Conservation (phyloP, 2,113 vertebrate genomes). For the Bambusicola thoracicus region DNA sequence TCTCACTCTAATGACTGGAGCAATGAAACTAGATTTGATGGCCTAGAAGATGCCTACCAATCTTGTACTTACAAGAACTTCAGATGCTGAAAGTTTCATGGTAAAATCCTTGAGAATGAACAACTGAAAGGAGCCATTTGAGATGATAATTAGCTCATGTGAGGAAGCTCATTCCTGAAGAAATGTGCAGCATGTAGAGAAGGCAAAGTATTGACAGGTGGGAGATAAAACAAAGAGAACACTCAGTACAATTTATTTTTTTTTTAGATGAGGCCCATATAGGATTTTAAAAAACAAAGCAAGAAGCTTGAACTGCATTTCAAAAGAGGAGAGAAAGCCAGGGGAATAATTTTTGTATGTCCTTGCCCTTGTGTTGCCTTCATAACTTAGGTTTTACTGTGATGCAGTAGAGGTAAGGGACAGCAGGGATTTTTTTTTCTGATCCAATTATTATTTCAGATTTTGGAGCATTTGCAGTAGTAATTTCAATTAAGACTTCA, state of each 20-base stretch:
- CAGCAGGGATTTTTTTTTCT: neutral
- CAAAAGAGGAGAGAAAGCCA: neutral
- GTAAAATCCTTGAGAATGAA: neutral
- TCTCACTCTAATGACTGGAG: neutral
- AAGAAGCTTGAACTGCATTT: neutral
- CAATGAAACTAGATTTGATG: neutral
- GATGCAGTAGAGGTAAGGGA: neutral
- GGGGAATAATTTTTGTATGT: neutral
- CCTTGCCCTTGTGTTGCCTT: neutral
- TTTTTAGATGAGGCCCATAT: neutral
- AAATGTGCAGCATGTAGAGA: neutral
- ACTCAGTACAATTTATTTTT: neutral
- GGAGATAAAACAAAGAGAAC: neutral
- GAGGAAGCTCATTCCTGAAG: neutral
- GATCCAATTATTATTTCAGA: neutral
- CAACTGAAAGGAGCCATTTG: neutral
- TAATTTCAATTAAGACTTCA: neutral
- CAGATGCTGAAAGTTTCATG: neutral
- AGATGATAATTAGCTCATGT: neutral
- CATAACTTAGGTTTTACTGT: neutral
- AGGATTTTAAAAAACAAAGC: neutral
- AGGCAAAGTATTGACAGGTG: neutral
- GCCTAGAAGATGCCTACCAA: neutral
- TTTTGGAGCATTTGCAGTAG: neutral
- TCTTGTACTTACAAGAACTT: neutral